phyloP scores from a whole-genome alignment of 2,113 vertebrate species.

The Hyperoodon ampullatus region DNA sequence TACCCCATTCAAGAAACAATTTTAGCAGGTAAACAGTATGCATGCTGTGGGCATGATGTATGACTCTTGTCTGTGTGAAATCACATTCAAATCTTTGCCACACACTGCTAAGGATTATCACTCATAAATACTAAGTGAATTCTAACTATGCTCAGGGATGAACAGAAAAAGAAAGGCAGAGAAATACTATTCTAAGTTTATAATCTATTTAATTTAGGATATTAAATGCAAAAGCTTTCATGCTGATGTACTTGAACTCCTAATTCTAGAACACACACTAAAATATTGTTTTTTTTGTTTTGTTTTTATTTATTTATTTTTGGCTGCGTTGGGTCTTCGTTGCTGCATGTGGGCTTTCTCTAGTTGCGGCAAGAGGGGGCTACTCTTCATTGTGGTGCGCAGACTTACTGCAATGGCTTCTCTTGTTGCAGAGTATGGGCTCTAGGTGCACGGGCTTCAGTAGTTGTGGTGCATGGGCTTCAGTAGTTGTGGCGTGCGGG shows the following conservation, averaged over 20 bases:
- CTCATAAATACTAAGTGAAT: conserved; percentile 21
- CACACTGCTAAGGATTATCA: background rate
- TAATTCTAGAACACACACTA: background rate
- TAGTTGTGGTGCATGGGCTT: accelerated
- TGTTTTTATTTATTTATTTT: no score
- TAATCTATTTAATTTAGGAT: conserved; percentile 11
- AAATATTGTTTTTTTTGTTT: background rate
- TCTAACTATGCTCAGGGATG: background rate
- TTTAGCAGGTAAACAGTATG: background rate
- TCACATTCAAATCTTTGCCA: conserved; percentile 29
- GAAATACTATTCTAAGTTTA: background rate
- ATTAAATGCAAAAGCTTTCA: conserved; percentile 2
- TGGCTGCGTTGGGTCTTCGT: no score
- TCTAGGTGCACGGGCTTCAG: no score
- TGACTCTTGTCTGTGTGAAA: conserved; percentile 6
- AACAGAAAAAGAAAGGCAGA: conserved; percentile 22
- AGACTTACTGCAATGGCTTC: no score
- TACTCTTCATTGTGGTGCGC: no score
- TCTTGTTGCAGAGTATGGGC: no score
- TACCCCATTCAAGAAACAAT: background rate
- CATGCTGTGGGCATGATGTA: background rate
- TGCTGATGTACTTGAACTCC: background rate
- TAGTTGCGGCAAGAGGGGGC: accelerated
- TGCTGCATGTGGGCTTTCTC: no score
- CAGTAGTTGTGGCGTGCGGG: no score